Base-by-base conservation (phyloP, 2,113 vertebrate species). In the Dryoscopus gambensis region DNA sequence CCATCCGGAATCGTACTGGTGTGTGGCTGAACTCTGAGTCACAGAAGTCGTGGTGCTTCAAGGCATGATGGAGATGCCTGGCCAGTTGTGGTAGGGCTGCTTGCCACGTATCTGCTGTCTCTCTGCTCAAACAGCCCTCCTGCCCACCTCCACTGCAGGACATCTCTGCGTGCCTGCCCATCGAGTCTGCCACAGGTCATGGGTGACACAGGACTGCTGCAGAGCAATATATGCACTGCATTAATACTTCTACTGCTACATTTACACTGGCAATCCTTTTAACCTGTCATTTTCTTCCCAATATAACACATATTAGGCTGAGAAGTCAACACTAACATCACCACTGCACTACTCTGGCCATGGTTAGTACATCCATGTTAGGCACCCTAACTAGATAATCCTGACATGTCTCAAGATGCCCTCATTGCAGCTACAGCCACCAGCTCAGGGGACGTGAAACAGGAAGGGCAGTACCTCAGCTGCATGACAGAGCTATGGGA, bases 241-340 rank as follows among this genome's bases (percentile, higher is more conserved):
- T 37, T 67, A 28, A 17, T 13, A n/a, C 64, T 60, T 52, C 27
- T 53, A 5, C 0, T 0, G 14, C 59, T 40, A 19, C 27, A 25
- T 8, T 37, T 24, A 9, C 40, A 31, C 15, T 28, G 35, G 25
- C 33, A 49, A 23, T 27, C 19, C 22, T 59, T 77, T 90, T 50
- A 33, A 56, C 39, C 25, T 59, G 33, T 3, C 8, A 22, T 64
- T 84, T 81, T 59, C 25, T 47, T 78, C 37, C 65, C 42, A 59
- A 57, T 7, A 31, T 17, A 50, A 57, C 16, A 53, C 15, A 13
- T 27, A 28, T 2, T 31, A 46, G 46, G 25, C 33, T 74, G 30
- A 82, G 39, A 69, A 74, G 21, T 47, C 64, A 63, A 81, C 12
- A 25, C 5, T 40, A 53, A 33, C 24, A 62, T 3, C 19, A 24